A percentile compares a stretch with the other conserved stretches of the same genome.
phyloP scores from a whole-genome alignment of 2,888 invertebrate genomes.

The Drosophila prostipennis region DNA sequence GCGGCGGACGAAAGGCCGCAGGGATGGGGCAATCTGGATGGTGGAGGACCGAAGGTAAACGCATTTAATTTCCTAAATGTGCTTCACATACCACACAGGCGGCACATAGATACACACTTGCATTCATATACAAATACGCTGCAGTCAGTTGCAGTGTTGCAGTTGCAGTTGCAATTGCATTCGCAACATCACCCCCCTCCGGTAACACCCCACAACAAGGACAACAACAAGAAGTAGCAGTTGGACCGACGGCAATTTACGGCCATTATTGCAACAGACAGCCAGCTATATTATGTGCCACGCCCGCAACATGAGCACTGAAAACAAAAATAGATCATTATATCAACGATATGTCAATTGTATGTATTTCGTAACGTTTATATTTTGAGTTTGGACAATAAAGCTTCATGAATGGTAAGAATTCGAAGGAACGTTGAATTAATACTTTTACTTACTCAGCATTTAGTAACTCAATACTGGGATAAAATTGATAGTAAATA shows the following conservation, averaged over 20 bases:
- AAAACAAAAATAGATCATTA: no score
- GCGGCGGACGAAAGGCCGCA: constrained; percentile 28
- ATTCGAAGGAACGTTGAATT: no score
- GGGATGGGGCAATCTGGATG: constrained; percentile 8
- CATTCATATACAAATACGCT: constrained; percentile 39
- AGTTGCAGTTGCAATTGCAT: constrained; percentile 42
- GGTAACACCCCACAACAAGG: constrained; percentile 27
- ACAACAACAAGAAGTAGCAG: constrained; percentile 21
- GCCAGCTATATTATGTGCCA: constrained; percentile 31
- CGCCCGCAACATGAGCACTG: constrained; percentile 28
- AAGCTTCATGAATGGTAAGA: no score
- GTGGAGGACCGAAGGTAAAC: constrained; percentile 46
- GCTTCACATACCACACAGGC: constrained; percentile 42
- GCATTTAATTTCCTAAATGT: constrained; percentile 61
- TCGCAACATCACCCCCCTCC: constrained; percentile 39
- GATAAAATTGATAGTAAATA: no score
- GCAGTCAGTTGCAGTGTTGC: constrained; percentile 50
- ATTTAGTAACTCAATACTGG: no score
- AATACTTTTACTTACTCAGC: no score
- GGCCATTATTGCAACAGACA: constrained; percentile 54
- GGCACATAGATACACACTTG: constrained; percentile 25
- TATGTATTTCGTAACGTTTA: no score
- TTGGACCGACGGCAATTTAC: constrained; percentile 47
- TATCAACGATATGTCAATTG: no score
- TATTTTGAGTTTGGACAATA: no score